Conservation (phyloP, 1,140 invertebrate species). For the Conopomorpha cramerella region DNA sequence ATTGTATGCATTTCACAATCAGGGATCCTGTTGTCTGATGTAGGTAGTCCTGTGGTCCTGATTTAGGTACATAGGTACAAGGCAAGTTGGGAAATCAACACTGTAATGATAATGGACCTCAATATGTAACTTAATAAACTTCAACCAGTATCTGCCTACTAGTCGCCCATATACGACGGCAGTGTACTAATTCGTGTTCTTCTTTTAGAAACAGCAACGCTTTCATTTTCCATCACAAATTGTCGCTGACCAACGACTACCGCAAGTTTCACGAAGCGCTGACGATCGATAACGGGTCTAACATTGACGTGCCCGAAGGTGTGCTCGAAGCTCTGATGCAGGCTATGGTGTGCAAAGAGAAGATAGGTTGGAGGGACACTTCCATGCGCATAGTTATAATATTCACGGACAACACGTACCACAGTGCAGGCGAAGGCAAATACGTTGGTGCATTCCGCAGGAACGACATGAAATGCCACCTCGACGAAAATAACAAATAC, state of each 20-base stretch:
- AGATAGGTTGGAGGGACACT: conserved; percentile 63
- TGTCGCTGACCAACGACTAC: conserved; percentile 78
- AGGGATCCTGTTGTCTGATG: too few relatives aligned
- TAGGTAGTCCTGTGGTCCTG: too few relatives aligned
- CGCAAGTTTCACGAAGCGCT: conserved; percentile 64
- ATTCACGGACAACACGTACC: conserved; percentile 63
- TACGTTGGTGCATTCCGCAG: conserved; percentile 80
- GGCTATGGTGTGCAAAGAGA: conserved; percentile 61
- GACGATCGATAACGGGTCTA: conserved; percentile 63
- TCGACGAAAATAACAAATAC: conserved; percentile 67
- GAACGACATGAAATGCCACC: conserved; percentile 83
- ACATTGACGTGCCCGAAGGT: conserved; percentile 76
- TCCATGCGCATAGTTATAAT: conserved; percentile 63
- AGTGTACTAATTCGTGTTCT: too few relatives aligned
- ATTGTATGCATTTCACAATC: too few relatives aligned
- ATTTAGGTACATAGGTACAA: too few relatives aligned
- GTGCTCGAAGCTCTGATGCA: conserved; percentile 81
- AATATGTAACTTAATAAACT: too few relatives aligned
- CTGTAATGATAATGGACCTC: too few relatives aligned
- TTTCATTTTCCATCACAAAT: conserved; percentile 86
- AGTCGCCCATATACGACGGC: too few relatives aligned
- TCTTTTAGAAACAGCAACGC: too few relatives aligned
- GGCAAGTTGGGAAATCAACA: too few relatives aligned
- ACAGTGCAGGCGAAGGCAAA: conserved; percentile 69
- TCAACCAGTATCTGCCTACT: too few relatives aligned